These are phyloP conservation scores for Cyaniris semiargus DNA, from an alignment of 2,888 invertebrate genomes.

Conservation along the genomic window DNA sequence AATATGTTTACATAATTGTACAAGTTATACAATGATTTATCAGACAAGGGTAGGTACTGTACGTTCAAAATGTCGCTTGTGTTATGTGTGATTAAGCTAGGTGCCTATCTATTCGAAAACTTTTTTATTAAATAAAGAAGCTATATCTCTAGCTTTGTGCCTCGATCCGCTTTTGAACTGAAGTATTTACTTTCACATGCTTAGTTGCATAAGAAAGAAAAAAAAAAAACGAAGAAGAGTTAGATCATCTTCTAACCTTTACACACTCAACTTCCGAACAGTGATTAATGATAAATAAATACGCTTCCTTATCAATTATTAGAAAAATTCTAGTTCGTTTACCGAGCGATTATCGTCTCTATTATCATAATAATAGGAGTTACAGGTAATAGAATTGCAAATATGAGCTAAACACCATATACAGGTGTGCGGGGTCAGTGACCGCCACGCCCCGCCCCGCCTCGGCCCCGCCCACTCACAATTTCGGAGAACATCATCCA, in stretches of 20 bases:
- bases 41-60: no score
- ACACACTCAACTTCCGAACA: constrained; percentile 15
- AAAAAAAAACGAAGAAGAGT: neutral
- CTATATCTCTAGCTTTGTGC: no score
- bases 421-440: constrained; percentile 54
- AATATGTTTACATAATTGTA: no score
- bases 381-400: constrained; percentile 65
- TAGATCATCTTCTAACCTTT: neutral
- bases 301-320: constrained; percentile 22
- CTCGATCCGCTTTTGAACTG: no score
- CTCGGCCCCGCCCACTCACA: constrained; percentile 61
- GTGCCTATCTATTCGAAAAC: no score
- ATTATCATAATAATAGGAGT: constrained; percentile 26
- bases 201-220: neutral
- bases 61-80: no score
- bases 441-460: constrained; percentile 71
- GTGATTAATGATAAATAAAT: constrained; percentile 27
- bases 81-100: no score
- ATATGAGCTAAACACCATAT: constrained; percentile 54
- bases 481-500: constrained; percentile 36
- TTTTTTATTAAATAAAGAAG: no score
- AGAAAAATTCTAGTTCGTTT: constrained; percentile 13
- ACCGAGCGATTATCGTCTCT: constrained; percentile 5
- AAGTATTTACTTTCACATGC: no score
- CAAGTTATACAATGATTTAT: no score